Conservation (phyloP, 2,113 vertebrate species). For the Lepisosteus osseus region DNA sequence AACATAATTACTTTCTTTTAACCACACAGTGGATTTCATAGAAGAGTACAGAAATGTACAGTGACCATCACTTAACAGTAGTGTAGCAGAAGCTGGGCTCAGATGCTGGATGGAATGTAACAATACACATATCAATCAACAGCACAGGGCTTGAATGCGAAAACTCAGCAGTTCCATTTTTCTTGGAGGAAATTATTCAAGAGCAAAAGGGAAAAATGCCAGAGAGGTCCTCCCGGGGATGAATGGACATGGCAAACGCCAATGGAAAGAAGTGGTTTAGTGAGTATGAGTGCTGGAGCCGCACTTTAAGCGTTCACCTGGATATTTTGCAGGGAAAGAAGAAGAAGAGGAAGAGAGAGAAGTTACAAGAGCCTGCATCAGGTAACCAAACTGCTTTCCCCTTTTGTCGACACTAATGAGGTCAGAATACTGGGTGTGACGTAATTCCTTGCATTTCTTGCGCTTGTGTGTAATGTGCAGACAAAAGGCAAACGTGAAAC, state of each 20-base stretch:
- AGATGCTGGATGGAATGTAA: too few species aligned
- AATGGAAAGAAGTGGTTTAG: constrained; percentile 64
- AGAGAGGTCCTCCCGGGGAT: constrained; percentile 59
- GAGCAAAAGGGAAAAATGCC: constrained; percentile 46
- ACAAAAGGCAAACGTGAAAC: too few species aligned
- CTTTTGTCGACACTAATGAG: not conserved
- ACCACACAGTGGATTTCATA: too few species aligned
- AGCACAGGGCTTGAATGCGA: too few species aligned
- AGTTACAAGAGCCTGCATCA: constrained; percentile 91
- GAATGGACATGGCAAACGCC: constrained; percentile 64
- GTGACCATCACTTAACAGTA: too few species aligned
- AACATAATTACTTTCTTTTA: too few species aligned
- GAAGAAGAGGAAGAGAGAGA: constrained; percentile 99
- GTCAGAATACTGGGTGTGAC: too few species aligned
- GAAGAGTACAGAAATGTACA: too few species aligned
- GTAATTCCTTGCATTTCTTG: too few species aligned
- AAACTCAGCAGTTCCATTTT: not conserved
- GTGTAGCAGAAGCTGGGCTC: too few species aligned
- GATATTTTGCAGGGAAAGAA: constrained; percentile 92
- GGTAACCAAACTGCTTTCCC: constrained; percentile 63
- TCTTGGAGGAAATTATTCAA: not conserved
- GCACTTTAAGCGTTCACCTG: constrained; percentile 68
- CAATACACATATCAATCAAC: too few species aligned
- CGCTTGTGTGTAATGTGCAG: too few species aligned
- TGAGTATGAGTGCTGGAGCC: constrained; percentile 71